These are phyloP conservation scores for Catocala fraxini DNA, from an alignment of 2,888 invertebrate species.

Conservation along the genomic window DNA sequence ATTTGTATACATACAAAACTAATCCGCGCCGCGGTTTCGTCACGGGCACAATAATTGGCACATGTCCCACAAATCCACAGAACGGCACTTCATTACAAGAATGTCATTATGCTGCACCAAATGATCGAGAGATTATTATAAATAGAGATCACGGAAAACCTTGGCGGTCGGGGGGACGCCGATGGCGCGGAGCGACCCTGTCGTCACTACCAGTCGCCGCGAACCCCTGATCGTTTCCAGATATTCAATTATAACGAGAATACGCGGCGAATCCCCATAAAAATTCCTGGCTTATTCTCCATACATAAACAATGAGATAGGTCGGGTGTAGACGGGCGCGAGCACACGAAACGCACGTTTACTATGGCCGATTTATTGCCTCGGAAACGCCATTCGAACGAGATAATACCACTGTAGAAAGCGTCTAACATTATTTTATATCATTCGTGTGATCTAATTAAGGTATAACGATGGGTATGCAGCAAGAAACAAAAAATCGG, in stretches of 20 bases:
- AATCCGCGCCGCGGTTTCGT: slow-evolving; percentile 72
- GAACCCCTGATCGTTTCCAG: slow-evolving; percentile 63
- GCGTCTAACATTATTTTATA: slow-evolving; percentile 83
- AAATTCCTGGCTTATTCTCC: slow-evolving; percentile 85
- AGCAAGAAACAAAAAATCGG: slow-evolving; percentile 87
- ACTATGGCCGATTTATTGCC: slow-evolving; percentile 83
- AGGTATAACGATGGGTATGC: slow-evolving; percentile 83
- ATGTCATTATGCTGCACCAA: slow-evolving; percentile 85
- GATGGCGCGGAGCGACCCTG: slow-evolving; percentile 61
- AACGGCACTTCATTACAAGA: slow-evolving; percentile 84
- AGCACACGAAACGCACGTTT: slow-evolving; percentile 85
- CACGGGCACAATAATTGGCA: slow-evolving; percentile 83
- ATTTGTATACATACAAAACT: slow-evolving; percentile 80
- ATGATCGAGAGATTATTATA: slow-evolving; percentile 84
- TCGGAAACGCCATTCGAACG: slow-evolving; percentile 66
- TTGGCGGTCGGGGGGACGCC: slow-evolving; percentile 73
- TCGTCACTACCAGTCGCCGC: slow-evolving; percentile 57
- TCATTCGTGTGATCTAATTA: slow-evolving; percentile 86
- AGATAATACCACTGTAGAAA: slow-evolving; percentile 72
- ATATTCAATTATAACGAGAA: slow-evolving; percentile 75
- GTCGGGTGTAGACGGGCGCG: slow-evolving; percentile 84
- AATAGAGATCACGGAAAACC: slow-evolving; percentile 83
- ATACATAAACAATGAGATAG: slow-evolving; percentile 88
- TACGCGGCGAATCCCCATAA: slow-evolving; percentile 76
- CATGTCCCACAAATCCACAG: slow-evolving; percentile 83